A percentile compares a stretch with the other conserved stretches of the same genome.
These are phyloP conservation scores for Drosophila melanica DNA, from an alignment of 1,140 invertebrate species.

Conservation along the genomic window DNA sequence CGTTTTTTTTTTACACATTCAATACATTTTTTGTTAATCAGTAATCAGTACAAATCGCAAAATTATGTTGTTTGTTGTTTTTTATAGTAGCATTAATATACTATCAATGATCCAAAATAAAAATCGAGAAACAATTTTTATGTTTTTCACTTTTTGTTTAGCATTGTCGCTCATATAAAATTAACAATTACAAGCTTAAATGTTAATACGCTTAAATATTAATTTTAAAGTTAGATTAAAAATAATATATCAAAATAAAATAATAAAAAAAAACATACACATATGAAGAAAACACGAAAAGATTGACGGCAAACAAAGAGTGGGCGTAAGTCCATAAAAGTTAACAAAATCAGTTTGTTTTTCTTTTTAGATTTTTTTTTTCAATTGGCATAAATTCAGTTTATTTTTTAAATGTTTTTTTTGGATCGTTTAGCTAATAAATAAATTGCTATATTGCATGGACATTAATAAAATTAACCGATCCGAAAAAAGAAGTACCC, in stretches of 20 bases:
- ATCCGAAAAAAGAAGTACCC: slow-evolving; percentile 14
- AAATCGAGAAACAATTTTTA: slow-evolving; percentile 16
- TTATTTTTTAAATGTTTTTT: slow-evolving; percentile 5
- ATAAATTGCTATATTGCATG: slow-evolving; percentile 24
- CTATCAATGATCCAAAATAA: slow-evolving; percentile 56
- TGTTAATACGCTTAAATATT: slow-evolving; percentile 77
- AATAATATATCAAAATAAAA: slow-evolving; percentile 50
- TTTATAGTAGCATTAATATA: slow-evolving; percentile 58
- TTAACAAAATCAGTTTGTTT: slow-evolving; percentile 29
- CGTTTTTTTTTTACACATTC: slow-evolving; percentile 24
- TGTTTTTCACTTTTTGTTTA: slow-evolving; percentile 19
- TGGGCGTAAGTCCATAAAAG: slow-evolving; percentile 15
- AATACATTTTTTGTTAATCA: slow-evolving; percentile 64
- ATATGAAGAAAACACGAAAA: slow-evolving; percentile 43
- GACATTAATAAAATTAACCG: slow-evolving; percentile 30
- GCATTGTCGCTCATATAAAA: slow-evolving; percentile 37
- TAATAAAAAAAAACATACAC: slow-evolving; percentile 44
- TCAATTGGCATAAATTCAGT: slow-evolving; percentile 33
- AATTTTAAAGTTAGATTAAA: slow-evolving; percentile 69
- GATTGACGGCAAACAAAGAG: slow-evolving; percentile 36
- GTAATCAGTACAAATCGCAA: slow-evolving; percentile 81
- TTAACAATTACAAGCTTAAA: slow-evolving; percentile 76
- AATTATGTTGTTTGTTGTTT: slow-evolving; percentile 50
- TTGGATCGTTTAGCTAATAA: slow-evolving; percentile 35
- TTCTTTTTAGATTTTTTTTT: slow-evolving; percentile 13